Conservation (phyloP, 2,113 vertebrate genomes). For the Eudyptes chrysolophus region DNA sequence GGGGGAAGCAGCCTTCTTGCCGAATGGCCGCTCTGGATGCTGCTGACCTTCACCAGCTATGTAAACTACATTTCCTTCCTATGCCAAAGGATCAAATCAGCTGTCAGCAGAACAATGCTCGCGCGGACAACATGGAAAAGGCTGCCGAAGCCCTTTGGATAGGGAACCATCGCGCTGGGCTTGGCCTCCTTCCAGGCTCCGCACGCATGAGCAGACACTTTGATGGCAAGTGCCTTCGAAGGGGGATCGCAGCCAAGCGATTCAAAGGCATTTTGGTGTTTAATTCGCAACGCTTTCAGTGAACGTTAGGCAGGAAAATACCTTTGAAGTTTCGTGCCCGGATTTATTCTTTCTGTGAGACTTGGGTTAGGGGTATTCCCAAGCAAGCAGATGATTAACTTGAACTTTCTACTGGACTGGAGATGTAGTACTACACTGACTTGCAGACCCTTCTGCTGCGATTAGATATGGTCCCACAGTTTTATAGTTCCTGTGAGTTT, state of each 20-base stretch:
- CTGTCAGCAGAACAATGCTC: constrained; percentile 42
- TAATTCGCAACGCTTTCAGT: not conserved
- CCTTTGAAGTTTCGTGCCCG: not conserved
- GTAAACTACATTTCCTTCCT: constrained; percentile 65
- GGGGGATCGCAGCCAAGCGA: not conserved
- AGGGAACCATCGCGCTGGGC: not conserved
- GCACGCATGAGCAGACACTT: not conserved
- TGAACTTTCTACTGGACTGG: not conserved
- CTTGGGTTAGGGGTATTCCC: not conserved
- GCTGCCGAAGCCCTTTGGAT: not conserved
- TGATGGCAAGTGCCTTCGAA: not conserved
- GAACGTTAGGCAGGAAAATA: not conserved
- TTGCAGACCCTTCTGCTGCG: not conserved
- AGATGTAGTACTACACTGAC: not conserved
- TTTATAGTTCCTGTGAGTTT: not conserved
- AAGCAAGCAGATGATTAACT: not conserved
- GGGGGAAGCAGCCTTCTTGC: not conserved
- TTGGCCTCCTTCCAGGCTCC: not conserved
- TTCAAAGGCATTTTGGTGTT: not conserved
- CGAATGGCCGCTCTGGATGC: not conserved
- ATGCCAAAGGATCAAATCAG: constrained; percentile 22
- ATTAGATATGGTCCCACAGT: not conserved
- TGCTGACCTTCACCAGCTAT: constrained; percentile 34
- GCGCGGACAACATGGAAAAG: not conserved
- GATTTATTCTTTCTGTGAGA: not conserved